These are phyloP conservation scores for Dendrocopos noguchii DNA, from an alignment of 2,113 vertebrate genomes.

Conservation along the genomic window DNA sequence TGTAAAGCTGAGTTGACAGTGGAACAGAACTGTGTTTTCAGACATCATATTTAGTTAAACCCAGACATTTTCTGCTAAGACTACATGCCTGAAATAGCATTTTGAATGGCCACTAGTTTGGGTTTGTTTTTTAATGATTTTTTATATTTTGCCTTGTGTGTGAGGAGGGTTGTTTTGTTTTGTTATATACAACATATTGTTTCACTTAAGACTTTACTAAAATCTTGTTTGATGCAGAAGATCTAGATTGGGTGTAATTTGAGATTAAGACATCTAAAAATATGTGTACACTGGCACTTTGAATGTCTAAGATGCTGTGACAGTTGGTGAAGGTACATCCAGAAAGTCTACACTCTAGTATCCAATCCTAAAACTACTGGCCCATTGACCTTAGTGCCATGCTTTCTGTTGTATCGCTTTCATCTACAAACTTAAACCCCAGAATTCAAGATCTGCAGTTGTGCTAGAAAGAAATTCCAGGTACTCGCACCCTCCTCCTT, in stretches of 20 bases:
- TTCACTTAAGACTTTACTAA: not conserved
- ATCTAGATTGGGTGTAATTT: not conserved
- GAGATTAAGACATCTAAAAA: not conserved
- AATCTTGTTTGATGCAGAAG: not conserved
- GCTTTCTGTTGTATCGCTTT: not conserved
- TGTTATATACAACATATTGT: not conserved
- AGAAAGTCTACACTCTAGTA: not conserved
- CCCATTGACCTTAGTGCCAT: not conserved
- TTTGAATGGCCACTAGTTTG: not conserved
- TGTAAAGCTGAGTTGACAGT: not conserved
- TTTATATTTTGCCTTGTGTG: accelerated
- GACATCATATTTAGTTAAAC: not conserved
- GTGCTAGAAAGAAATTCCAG: not conserved
- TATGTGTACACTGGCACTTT: not conserved
- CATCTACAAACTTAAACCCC: not conserved
- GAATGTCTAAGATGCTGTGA: not conserved
- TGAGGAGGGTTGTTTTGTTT: no score
- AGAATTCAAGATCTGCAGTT: not conserved
- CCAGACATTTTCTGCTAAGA: not conserved
- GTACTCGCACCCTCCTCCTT: not conserved
- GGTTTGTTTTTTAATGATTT: no score
- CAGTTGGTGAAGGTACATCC: not conserved
- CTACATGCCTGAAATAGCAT: not conserved
- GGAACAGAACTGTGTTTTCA: not conserved
- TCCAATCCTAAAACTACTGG: not conserved